phyloP scores from a whole-genome alignment of 2,113 vertebrate genomes.

The Cyprichromis sp. region DNA sequence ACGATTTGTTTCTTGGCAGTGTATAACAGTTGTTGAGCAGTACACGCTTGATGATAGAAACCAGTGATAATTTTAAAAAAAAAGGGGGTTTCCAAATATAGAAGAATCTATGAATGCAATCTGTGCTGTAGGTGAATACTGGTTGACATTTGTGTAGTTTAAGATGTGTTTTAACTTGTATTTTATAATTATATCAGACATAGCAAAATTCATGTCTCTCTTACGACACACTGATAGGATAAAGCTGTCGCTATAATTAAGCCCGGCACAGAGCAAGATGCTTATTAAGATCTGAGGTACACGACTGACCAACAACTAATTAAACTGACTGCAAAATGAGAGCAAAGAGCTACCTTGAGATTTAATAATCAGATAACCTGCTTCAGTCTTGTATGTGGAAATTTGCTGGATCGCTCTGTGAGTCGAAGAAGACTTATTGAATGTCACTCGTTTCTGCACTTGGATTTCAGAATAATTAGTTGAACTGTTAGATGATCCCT shows the following conservation, averaged over 20 bases:
- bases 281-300: conserved; percentile 58
- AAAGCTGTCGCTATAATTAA: conserved; percentile 51
- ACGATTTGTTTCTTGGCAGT: neutral
- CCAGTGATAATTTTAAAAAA: fast-evolving
- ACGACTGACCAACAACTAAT: conserved; percentile 29
- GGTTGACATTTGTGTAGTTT: neutral
- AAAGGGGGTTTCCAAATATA: neutral
- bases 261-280: conserved; percentile 39
- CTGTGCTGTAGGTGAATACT: neutral
- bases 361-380: conserved; percentile 51
- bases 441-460: neutral
- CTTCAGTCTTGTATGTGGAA: neutral
- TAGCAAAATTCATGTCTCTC: neutral
- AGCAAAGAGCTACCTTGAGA: conserved; percentile 44
- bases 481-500: conserved; percentile 38
- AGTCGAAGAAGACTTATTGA: neutral
- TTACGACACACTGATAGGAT: neutral
- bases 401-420: neutral
- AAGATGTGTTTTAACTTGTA: neutral
- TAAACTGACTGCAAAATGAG: conserved; percentile 34
- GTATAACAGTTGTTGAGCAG: neutral
- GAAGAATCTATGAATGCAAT: neutral
- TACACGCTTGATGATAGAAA: neutral
- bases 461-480: conserved; percentile 42
- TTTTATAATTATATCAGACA: neutral